These are phyloP conservation scores for Empidonax traillii DNA, from an alignment of 2,113 vertebrate species.

Conservation along the genomic window DNA sequence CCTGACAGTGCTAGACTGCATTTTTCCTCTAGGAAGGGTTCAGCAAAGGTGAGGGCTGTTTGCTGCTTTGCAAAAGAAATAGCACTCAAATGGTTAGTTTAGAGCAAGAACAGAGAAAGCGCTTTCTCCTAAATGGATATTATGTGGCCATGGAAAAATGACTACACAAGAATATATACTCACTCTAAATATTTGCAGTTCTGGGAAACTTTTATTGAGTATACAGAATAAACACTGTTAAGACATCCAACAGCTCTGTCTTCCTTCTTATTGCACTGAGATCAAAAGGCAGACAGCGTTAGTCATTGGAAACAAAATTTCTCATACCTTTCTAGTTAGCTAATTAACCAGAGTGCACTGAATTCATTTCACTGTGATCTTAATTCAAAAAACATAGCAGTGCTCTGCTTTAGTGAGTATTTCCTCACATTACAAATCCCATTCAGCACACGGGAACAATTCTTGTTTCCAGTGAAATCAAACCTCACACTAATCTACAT, in stretches of 20 bases:
- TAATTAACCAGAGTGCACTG: constrained; percentile 39
- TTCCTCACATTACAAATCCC: constrained; percentile 25
- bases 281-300: constrained; percentile 39
- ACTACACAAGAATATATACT: background rate
- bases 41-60: background rate
- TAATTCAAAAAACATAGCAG: constrained; percentile 56
- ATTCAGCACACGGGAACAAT: background rate
- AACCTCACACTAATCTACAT: background rate
- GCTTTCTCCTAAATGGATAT: background rate
- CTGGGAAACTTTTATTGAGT: background rate
- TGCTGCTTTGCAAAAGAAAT: background rate
- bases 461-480: background rate
- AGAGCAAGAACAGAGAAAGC: background rate
- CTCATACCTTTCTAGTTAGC: constrained; percentile 34
- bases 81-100: background rate
- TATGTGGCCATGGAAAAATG: background rate
- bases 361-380: constrained; percentile 46
- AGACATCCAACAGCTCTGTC: constrained; percentile 14
- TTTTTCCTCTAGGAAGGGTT: background rate
- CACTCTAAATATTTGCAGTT: constrained; percentile 44
- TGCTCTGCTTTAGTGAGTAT: constrained; percentile 7
- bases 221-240: constrained; percentile 49
- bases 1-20: background rate
- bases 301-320: constrained; percentile 41
- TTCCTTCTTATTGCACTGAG: constrained; percentile 15